A percentile compares a stretch with the other conserved stretches of the same genome.
phyloP scores from a whole-genome alignment of 2,888 invertebrate genomes.

The Cheiracanthium punctorium region DNA sequence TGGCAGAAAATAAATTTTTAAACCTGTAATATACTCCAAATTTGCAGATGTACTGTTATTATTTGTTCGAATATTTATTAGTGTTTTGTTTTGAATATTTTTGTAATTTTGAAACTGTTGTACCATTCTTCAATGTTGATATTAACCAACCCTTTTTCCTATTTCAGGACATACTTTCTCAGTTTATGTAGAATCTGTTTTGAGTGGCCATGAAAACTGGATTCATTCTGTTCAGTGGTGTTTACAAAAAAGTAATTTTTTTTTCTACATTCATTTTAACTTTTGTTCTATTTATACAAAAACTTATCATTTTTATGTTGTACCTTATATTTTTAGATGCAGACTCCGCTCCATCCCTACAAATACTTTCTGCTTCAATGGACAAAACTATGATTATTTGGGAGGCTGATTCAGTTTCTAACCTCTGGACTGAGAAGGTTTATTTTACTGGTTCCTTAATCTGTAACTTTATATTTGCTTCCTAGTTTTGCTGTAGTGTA shows the following conservation, averaged over 20 bases:
- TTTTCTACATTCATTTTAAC: not conserved
- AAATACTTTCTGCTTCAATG: constrained; percentile 89
- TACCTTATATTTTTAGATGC: not conserved
- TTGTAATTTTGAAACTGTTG: too few relatives aligned
- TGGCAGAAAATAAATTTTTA: too few relatives aligned
- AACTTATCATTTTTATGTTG: not conserved
- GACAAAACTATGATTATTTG: constrained; percentile 95
- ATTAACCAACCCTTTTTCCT: too few relatives aligned
- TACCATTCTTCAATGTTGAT: too few relatives aligned
- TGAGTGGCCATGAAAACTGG: constrained; percentile 95
- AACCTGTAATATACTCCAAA: too few relatives aligned
- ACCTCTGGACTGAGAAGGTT: constrained; percentile 88
- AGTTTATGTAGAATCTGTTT: constrained; percentile 87
- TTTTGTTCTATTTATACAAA: not conserved
- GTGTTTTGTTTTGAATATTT: too few relatives aligned
- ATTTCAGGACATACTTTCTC: constrained; percentile 49
- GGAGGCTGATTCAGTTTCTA: constrained; percentile 82
- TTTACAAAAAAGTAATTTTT: constrained; percentile 8
- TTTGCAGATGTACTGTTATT: too few relatives aligned
- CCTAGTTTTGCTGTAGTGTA: too few relatives aligned
- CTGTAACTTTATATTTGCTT: too few relatives aligned
- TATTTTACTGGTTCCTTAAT: too few relatives aligned
- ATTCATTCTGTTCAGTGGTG: constrained; percentile 94
- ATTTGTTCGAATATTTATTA: too few relatives aligned
- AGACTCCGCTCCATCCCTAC: constrained; percentile 71